A percentile compares a stretch with the other conserved stretches of the same genome.
Conservation (phyloP, 2,113 vertebrate genomes). For the Centropus bengalensis region DNA sequence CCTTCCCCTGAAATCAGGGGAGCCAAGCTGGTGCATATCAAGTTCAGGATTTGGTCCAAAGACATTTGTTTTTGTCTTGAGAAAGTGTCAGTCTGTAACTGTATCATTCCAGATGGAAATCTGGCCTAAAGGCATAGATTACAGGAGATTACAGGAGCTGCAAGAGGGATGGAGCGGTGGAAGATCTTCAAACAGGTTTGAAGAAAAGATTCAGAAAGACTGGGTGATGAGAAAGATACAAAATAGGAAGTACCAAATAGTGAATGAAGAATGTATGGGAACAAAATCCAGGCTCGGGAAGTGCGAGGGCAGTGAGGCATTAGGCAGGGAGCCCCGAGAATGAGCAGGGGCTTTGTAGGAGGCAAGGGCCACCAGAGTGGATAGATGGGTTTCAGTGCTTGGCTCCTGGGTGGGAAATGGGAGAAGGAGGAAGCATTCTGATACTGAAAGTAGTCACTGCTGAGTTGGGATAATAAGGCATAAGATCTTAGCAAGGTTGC, state of each 20-base stretch:
- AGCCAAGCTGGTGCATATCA: constrained; percentile 6
- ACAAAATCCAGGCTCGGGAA: neutral
- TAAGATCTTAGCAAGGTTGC: neutral
- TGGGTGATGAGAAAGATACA: neutral
- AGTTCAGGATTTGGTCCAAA: neutral
- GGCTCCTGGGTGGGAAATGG: neutral
- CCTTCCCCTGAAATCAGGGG: neutral
- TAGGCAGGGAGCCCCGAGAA: neutral
- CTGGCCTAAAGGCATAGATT: neutral
- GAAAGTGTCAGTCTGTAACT: neutral
- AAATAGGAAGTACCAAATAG: neutral
- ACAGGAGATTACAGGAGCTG: neutral
- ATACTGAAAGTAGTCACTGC: neutral
- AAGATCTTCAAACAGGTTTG: neutral
- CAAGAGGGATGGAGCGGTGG: neutral
- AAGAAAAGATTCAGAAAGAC: neutral
- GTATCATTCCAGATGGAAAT: neutral
- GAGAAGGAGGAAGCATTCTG: neutral
- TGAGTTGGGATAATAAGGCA: neutral
- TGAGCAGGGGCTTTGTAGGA: neutral
- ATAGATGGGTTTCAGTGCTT: neutral
- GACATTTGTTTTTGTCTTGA: constrained; percentile 13
- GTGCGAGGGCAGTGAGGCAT: neutral
- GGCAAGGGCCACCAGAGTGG: neutral
- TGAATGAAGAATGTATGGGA: neutral